Base-by-base conservation (phyloP, 30 jellyfish, hydroid and myxozoan species). In the Cassiopea xamachana region DNA sequence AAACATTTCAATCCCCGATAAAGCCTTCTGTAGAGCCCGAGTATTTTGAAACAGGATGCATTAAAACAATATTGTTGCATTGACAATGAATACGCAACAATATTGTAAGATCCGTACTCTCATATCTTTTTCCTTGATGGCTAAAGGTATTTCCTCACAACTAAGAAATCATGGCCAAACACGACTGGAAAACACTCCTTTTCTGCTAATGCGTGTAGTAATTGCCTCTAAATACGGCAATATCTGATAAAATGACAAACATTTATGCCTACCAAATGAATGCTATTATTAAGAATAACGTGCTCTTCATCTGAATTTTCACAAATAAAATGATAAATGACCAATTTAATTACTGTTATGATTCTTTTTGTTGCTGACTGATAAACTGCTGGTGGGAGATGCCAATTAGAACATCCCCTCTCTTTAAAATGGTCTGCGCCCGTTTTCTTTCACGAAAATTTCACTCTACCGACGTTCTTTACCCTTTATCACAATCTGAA, bases 41-140 rank as follows among this genome's bases (percentile, higher is more conserved):
- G 47, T 75, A 75, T 47, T 46, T 5, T 75, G 13, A 51, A 80
- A 61, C 89, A 80, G 89, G 89, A 80, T 80, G 64, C 64, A 62
- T 80, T 80, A 80, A 17, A 44, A 18, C n/a, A 80, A 80, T 80
- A 80, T 80, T 80, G 89, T 27, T 14, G 69, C n/a, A n/a, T 45
- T 43, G 7, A 39, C 45, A 3, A 44, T 80, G 79, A 80, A 60
- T 80, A 60, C 45, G 15, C 49, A 39, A 76, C 79, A 61, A 59
- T 80, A 80, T 80, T 80, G 64, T 10, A 1, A 61, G 80, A 80
- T 80, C 89, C 89, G 79, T 27, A 76, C 48, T 9, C 47, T 46
- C 48, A 47, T 80, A 60, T 17, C 68, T 80, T 80, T 80, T 80
- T 80, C 89, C 39, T 80, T 79, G 44, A 79, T 79, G 89, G 80